Percentiles rank a stretch among this genome's conserved stretches.
phyloP scores from a whole-genome alignment of 2,888 invertebrate species.

The Synanthedon myopaeformis region DNA sequence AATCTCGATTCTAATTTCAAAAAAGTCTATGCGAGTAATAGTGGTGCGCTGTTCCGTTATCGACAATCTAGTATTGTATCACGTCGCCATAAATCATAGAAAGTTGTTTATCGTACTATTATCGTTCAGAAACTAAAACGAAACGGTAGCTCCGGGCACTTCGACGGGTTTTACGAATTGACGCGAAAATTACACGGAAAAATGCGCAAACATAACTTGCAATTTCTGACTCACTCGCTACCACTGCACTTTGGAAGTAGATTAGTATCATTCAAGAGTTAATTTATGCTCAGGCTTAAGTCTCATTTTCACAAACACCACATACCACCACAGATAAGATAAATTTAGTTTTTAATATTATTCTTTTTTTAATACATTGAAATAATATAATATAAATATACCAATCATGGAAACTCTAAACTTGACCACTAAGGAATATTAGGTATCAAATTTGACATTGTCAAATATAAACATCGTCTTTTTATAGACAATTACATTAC shows the following conservation, averaged over 20 bases:
- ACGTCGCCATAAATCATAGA: slow-evolving; percentile 32
- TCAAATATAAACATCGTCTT: background rate
- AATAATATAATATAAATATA: too few species aligned
- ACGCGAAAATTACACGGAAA: slow-evolving; percentile 44
- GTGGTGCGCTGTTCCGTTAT: background rate
- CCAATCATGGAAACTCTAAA: too few species aligned
- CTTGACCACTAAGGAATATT: too few species aligned
- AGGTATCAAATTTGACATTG: too few species aligned
- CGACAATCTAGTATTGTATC: slow-evolving; percentile 23
- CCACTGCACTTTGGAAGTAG: background rate
- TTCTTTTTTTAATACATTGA: too few species aligned
- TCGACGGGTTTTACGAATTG: slow-evolving; percentile 16
- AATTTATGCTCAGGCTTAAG: background rate
- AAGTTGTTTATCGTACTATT: slow-evolving; percentile 35
- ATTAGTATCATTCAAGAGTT: background rate
- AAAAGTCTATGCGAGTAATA: too few species aligned
- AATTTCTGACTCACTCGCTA: slow-evolving; percentile 26
- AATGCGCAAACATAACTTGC: slow-evolving; percentile 23
- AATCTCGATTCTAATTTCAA: too few species aligned
- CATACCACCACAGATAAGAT: too few species aligned
- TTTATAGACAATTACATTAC: background rate
- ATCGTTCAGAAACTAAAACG: slow-evolving; percentile 26
- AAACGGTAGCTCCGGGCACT: slow-evolving; percentile 42
- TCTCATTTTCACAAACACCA: background rate
- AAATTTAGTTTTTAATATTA: too few species aligned